These are phyloP conservation scores for Trachymyrmex septentrionalis DNA, from an alignment of 1,140 invertebrate species.

Conservation along the genomic window DNA sequence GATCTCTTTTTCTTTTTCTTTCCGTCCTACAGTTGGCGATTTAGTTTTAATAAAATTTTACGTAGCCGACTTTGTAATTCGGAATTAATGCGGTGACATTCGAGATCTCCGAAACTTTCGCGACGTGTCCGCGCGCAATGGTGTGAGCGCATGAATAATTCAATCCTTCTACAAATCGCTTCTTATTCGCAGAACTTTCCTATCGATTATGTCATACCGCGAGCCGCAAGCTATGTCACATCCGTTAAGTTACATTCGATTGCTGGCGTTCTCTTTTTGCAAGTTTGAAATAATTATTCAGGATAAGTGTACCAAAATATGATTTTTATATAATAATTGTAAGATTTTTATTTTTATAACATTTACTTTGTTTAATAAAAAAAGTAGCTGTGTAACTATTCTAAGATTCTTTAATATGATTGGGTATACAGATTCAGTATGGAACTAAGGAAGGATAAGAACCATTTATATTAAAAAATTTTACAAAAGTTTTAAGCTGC, in stretches of 20 bases:
- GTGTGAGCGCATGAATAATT: conserved; percentile 52
- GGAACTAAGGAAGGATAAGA: too few species aligned
- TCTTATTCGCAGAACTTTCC: conserved; percentile 48
- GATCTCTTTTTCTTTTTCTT: not conserved
- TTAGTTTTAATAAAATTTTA: conserved; percentile 53
- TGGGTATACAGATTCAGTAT: too few species aligned
- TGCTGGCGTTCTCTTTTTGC: not conserved
- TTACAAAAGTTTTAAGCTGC: too few species aligned
- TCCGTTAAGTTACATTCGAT: conserved; percentile 36
- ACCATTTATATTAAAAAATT: too few species aligned
- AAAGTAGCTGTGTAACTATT: too few species aligned
- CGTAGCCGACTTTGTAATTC: conserved; percentile 40
- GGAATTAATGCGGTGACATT: conserved; percentile 59
- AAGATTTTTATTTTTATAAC: too few species aligned
- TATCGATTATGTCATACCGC: conserved; percentile 40
- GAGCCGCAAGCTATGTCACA: conserved; percentile 17
- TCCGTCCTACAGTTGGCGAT: not conserved
- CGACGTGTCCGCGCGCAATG: conserved; percentile 7
- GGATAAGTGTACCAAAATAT: not conserved
- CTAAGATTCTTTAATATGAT: too few species aligned
- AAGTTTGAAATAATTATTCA: not conserved
- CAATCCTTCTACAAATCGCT: conserved; percentile 45
- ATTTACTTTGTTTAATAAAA: too few species aligned
- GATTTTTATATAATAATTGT: not conserved
- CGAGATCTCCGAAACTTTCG: conserved; percentile 44